Conservation (phyloP, 53 echinoderm and acorn worm genomes). For the Glandiceps talaboti region DNA sequence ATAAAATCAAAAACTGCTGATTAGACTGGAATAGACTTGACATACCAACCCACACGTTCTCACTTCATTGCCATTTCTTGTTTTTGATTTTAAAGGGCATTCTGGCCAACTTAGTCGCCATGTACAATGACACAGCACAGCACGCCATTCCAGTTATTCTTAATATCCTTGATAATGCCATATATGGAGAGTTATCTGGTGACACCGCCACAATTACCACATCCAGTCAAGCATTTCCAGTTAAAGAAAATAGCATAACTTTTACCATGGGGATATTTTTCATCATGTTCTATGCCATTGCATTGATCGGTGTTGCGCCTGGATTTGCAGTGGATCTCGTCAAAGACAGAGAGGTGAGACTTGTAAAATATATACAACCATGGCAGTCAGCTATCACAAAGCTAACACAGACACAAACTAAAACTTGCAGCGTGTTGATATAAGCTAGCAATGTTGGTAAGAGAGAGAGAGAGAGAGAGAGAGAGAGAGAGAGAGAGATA, state of each 20-base stretch:
- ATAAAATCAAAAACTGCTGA: no score
- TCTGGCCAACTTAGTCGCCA: slow-evolving; percentile 12
- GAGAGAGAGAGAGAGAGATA: no score
- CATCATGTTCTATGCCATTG: slow-evolving; percentile 34
- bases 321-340: slow-evolving; percentile 35
- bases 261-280: slow-evolving; percentile 43
- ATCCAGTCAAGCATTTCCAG: slow-evolving; percentile 37
- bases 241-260: neutral
- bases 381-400: no score
- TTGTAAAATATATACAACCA: no score
- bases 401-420: no score
- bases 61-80: no score
- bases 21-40: no score
- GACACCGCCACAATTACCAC: slow-evolving; percentile 23
- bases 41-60: no score
- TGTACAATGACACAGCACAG: slow-evolving; percentile 59
- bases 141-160: slow-evolving; percentile 46
- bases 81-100: slow-evolving; percentile 1
- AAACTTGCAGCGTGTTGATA: no score
- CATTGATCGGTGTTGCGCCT: slow-evolving; percentile 8
- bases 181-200: neutral
- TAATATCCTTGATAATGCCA: slow-evolving; percentile 20
- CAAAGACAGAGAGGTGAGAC: slow-evolving; percentile 61
- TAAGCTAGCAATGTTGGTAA: no score
- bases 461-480: no score